These are phyloP conservation scores for Odocoileus hemionus DNA, from an alignment of 2,113 vertebrate genomes.

Conservation along the genomic window DNA sequence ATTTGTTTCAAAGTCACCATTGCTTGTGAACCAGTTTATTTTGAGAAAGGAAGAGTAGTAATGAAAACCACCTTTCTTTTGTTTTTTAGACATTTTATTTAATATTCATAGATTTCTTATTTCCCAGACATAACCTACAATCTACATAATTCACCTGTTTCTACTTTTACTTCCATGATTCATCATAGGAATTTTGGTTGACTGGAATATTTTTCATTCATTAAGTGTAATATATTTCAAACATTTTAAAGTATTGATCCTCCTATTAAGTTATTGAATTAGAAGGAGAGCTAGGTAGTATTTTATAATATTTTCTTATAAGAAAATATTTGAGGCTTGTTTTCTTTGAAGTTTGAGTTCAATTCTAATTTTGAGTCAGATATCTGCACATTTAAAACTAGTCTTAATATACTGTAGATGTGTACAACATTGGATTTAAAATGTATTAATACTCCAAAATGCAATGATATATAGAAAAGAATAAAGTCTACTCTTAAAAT, in stretches of 20 bases:
- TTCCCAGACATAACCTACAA: neutral
- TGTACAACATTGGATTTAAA: neutral
- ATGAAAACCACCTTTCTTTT: neutral
- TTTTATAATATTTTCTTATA: neutral
- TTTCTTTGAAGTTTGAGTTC: neutral
- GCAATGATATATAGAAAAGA: neutral
- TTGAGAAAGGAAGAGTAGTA: neutral
- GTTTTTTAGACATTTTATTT: neutral
- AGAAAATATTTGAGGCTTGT: neutral
- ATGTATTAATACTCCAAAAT: neutral
- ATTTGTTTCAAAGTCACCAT: neutral
- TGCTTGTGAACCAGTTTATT: neutral
- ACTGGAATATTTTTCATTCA: neutral
- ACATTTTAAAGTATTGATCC: neutral
- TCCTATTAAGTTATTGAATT: neutral
- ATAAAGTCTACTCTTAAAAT: constrained; percentile 1
- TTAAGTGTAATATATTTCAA: neutral
- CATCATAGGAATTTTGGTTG: neutral
- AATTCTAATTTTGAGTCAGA: neutral
- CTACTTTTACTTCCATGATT: neutral
- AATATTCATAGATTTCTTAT: constrained; percentile 9
- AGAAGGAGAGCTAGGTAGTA: neutral
- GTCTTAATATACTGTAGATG: neutral
- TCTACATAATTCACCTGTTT: neutral
- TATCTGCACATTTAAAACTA: neutral